phyloP scores from a whole-genome alignment of 2,797 vertebrate genomes.

The Enteromius unitaeniatus region DNA sequence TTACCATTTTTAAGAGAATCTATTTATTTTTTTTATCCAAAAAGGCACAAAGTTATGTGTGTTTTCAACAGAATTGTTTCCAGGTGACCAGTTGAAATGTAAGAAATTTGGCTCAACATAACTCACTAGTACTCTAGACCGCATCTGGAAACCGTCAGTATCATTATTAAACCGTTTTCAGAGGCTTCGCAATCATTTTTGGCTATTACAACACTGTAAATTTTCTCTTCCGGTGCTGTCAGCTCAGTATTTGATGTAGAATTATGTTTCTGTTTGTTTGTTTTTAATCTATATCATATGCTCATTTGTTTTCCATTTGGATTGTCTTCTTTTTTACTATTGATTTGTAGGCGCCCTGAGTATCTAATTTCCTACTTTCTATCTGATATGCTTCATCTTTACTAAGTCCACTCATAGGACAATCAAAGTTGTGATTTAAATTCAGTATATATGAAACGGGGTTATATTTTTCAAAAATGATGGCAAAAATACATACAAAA shows the following conservation, averaged over 20 bases:
- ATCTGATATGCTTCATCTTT: slow-evolving; percentile 43
- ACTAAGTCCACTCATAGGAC: slow-evolving; percentile 56
- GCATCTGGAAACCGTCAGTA: slow-evolving; percentile 34
- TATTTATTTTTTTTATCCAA: slow-evolving; percentile 63
- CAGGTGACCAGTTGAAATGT: slow-evolving; percentile 20
- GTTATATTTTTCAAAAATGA: slow-evolving; percentile 5
- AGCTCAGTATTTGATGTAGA: slow-evolving; percentile 64
- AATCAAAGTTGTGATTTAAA: slow-evolving; percentile 50
- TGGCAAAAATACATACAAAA: slow-evolving; percentile 1
- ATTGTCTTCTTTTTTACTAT: slow-evolving; percentile 46
- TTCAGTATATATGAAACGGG: slow-evolving; percentile 39
- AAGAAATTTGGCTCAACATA: slow-evolving; percentile 28
- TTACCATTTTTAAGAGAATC: slow-evolving; percentile 59
- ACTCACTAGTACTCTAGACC: slow-evolving; percentile 11
- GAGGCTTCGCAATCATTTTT: slow-evolving; percentile 48
- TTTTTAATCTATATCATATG: slow-evolving; percentile 58
- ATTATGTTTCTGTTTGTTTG: slow-evolving; percentile 51
- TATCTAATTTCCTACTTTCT: slow-evolving; percentile 34
- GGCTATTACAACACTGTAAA: slow-evolving; percentile 54
- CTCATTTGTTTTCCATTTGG: slow-evolving; percentile 58
- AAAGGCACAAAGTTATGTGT: slow-evolving; percentile 27
- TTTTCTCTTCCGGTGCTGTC: slow-evolving; percentile 56
- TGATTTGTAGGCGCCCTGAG: slow-evolving; percentile 42
- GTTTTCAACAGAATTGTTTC: slow-evolving; percentile 39
- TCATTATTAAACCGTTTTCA: slow-evolving; percentile 40